Percentiles rank a stretch among this genome's conserved stretches.
phyloP scores from a whole-genome alignment of 2,797 vertebrate species.

The Anguilla anguilla region DNA sequence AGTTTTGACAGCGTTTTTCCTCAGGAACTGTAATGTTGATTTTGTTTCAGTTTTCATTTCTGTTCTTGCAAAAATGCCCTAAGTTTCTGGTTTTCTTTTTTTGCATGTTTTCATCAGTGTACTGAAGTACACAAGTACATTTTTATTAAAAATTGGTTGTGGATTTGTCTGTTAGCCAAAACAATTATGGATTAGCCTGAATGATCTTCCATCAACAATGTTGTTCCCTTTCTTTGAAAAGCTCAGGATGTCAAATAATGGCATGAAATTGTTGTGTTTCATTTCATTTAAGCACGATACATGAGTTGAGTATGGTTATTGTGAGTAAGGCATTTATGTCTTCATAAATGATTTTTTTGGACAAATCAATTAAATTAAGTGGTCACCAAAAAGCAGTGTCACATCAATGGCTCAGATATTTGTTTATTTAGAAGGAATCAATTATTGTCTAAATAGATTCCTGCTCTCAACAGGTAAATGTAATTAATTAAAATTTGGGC shows the following conservation, averaged over 20 bases:
- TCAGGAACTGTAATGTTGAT: too few species aligned
- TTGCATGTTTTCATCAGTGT: not conserved
- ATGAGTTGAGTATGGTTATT: slow-evolving; percentile 17
- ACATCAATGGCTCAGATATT: slow-evolving; percentile 43
- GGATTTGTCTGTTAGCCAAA: not conserved
- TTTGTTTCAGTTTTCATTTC: too few species aligned
- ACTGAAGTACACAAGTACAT: not conserved
- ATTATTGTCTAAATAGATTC: slow-evolving; percentile 84
- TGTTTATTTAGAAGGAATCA: slow-evolving; percentile 74
- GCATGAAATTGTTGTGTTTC: not conserved
- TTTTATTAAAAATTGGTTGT: not conserved
- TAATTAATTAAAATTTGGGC: slow-evolving; percentile 94
- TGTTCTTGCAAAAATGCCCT: too few species aligned
- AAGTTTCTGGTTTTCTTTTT: too few species aligned
- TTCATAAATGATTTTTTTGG: slow-evolving; percentile 13
- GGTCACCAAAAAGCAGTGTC: slow-evolving; percentile 50
- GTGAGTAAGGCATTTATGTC: slow-evolving; percentile 38
- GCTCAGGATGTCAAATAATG: not conserved
- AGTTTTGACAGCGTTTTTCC: too few species aligned
- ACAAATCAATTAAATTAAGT: slow-evolving; percentile 32
- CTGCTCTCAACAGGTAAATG: slow-evolving; percentile 83
- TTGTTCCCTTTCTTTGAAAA: slow-evolving; percentile 2
- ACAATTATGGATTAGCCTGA: not conserved
- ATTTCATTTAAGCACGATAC: not conserved
- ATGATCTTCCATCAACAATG: not conserved